These are phyloP conservation scores for Epinephelus cyanopodus DNA, from an alignment of 2,113 vertebrate species.

Conservation along the genomic window DNA sequence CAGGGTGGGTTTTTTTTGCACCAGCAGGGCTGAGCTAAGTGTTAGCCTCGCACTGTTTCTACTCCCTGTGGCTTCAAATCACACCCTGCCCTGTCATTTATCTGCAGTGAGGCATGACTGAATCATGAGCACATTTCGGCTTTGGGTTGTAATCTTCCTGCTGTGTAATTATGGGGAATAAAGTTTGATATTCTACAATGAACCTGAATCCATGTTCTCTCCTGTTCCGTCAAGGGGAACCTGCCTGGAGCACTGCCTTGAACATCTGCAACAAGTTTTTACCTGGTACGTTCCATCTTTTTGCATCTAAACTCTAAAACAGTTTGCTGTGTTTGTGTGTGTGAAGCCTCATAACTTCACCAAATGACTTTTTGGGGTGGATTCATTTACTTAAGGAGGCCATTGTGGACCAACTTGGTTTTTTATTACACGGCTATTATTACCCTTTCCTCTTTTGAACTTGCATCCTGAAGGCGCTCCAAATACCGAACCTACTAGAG, in stretches of 20 bases:
- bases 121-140: neutral
- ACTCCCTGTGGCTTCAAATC: slow-evolving; percentile 9
- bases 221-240: slow-evolving; percentile 73
- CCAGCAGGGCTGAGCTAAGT: slow-evolving; percentile 21
- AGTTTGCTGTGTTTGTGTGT: slow-evolving; percentile 27
- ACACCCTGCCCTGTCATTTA: slow-evolving; percentile 7
- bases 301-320: slow-evolving; percentile 4
- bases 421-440: slow-evolving; percentile 81
- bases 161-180: neutral
- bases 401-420: slow-evolving; percentile 60
- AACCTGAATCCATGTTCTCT: slow-evolving; percentile 44
- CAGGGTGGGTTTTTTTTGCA: neutral
- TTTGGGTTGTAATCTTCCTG: slow-evolving; percentile 10
- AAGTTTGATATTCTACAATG: neutral
- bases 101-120: slow-evolving; percentile 19
- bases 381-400: slow-evolving; percentile 53
- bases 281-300: slow-evolving; percentile 77
- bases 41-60: slow-evolving; percentile 36
- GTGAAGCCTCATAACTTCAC: slow-evolving; percentile 15
- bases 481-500: slow-evolving; percentile 78
- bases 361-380: slow-evolving; percentile 54
- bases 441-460: slow-evolving; percentile 86
- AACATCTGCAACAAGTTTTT: slow-evolving; percentile 68
- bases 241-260: slow-evolving; percentile 59
- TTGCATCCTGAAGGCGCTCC: slow-evolving; percentile 78